A percentile compares a stretch with the other conserved stretches of the same genome.
Evolutionary conservation across 2,113 vertebrate genomes (phyloP).

Genomic region (Chaetops frenatus): DNA sequence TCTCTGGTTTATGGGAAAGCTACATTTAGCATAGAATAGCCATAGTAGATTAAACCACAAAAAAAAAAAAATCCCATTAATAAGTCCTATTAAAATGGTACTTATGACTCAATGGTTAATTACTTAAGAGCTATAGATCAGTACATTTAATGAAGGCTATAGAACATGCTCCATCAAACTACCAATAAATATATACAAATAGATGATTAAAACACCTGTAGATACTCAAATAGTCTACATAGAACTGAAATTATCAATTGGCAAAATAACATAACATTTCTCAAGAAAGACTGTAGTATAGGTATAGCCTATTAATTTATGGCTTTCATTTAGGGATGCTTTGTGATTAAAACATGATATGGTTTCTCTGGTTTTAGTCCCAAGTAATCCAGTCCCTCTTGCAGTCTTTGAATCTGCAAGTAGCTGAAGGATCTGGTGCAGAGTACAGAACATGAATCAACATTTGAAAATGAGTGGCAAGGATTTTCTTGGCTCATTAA

Average conservation of each 20-base stretch:
- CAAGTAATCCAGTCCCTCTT: background rate
- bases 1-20: background rate
- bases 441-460: background rate
- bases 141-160: background rate
- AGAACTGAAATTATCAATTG: background rate
- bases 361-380: background rate
- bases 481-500: background rate
- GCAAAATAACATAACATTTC: background rate
- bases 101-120: background rate
- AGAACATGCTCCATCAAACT: background rate
- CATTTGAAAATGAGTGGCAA: background rate
- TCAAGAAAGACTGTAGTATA: background rate
- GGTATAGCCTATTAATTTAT: background rate
- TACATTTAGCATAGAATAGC: background rate
- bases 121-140: background rate
- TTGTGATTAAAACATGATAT: background rate
- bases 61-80: background rate
- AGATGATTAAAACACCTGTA: background rate
- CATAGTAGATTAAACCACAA: background rate
- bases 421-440: background rate
- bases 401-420: background rate
- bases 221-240: background rate
- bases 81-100: background rate
- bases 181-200: background rate
- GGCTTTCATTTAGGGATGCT: background rate